phyloP scores from a whole-genome alignment of 2,113 vertebrate species.

The Coturnix japonica region DNA sequence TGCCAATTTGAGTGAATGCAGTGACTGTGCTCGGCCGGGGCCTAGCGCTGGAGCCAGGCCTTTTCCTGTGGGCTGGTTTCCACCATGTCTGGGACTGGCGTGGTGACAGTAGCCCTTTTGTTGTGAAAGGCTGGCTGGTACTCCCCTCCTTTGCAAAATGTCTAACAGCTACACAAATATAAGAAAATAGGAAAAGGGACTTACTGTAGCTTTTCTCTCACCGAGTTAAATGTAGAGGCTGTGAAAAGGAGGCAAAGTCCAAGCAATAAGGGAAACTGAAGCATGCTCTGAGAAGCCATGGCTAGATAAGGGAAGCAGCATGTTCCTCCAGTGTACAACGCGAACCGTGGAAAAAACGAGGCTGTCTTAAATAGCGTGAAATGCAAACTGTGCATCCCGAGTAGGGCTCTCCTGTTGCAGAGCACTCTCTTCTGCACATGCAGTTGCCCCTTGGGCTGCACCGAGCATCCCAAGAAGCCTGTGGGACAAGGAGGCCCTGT shows the following conservation, averaged over 20 bases:
- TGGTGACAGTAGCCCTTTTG: conserved; percentile 96
- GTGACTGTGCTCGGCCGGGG: conserved; percentile 89
- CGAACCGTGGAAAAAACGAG: background rate
- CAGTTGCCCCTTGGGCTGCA: background rate
- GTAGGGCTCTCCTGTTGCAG: background rate
- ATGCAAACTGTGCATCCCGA: background rate
- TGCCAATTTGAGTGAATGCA: conserved; percentile 97
- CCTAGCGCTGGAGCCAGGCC: conserved; percentile 89
- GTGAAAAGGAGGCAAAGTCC: conserved; percentile 73
- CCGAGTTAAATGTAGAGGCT: conserved; percentile 80
- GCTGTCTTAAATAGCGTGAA: background rate
- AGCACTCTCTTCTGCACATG: background rate
- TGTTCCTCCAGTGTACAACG: background rate
- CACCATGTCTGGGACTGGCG: conserved; percentile 96
- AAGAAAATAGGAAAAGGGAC: conserved; percentile 93
- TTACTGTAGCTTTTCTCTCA: conserved; percentile 82
- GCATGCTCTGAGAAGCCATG: background rate
- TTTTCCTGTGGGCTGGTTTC: conserved; percentile 97
- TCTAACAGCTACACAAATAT: conserved; percentile 92
- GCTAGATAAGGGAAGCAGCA: conserved; percentile 35
- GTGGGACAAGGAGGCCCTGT: background rate
- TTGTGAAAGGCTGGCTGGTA: conserved; percentile 86
- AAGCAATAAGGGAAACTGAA: conserved; percentile 63
- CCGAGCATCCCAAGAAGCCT: fast-evolving
- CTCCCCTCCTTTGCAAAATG: conserved; percentile 82